Base-by-base conservation (phyloP, 2,888 invertebrate species). In the Teinopalpus imperialis region DNA sequence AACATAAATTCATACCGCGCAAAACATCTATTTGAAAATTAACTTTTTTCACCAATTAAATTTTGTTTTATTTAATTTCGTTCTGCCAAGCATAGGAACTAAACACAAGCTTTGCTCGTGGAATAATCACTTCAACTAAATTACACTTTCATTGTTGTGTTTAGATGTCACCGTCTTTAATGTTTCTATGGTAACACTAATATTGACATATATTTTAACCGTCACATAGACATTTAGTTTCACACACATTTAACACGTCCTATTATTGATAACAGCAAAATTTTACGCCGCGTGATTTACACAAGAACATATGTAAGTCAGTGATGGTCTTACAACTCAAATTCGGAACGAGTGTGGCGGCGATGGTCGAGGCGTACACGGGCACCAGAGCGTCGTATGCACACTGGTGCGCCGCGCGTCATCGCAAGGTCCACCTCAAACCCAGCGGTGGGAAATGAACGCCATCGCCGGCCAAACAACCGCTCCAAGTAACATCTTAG, bases 401-500 rank as follows among this genome's bases (percentile, higher is more conserved):
- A 58, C 52, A 53, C 56, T 27, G 69, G 65, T 56, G 55, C 57
- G 52, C 63, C 68, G 61, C 74, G 72, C 56, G 81, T 51, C 64
- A 66, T 51, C 49, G 74, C 69, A 56, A 74, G 68, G 63, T 79
- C 82, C 54, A 68, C 52, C 70, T 81, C 85, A 70, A 72, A 75
- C 55, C 82, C 81, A 52, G 75, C 79, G 53, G 81, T 69, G 59
- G 86, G 86, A 62, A 85, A 86, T 57, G 83, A 81, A 61, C 89
- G 86, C 90, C 90, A 90, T 56, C 90, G 88, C 74, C 88, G 87
- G 69, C 90, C 92, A 81, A 93, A 92, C 86, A 93, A 81, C 87
- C 92, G 92, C 91, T 92, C 92, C 90, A 92, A 90, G 89, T 92
- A 92, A 91, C 92, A 92, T 91, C 92, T 92, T 93, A 93, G 92